Conservation (phyloP, 1,140 invertebrate genomes). For the Meloidogyne chitwoodi region DNA sequence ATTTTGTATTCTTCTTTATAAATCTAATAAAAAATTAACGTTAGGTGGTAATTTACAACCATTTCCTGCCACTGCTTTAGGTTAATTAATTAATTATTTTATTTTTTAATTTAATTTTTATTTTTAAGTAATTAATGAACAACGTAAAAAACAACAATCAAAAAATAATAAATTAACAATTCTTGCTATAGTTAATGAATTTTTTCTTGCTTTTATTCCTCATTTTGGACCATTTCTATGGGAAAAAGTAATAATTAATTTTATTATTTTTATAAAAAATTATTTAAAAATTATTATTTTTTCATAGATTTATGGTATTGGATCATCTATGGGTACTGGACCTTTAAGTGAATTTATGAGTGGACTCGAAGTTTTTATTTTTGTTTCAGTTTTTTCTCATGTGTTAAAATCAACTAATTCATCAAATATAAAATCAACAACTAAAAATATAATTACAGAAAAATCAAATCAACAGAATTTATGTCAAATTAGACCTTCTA, state of each 20-base stretch:
- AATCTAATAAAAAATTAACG: background rate
- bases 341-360: constrained; percentile 18
- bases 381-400: constrained; percentile 2
- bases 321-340: constrained; percentile 19
- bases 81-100: background rate
- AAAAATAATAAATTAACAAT: constrained; percentile 13
- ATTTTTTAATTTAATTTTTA: background rate
- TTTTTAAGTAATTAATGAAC: background rate
- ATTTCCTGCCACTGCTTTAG: background rate
- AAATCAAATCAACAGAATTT: background rate
- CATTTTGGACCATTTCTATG: constrained; percentile 19
- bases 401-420: background rate
- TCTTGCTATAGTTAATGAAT: constrained; percentile 11
- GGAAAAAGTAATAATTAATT: constrained; percentile 11
- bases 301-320: constrained; percentile 10
- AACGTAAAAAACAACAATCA: background rate
- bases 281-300: background rate
- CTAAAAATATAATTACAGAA: background rate
- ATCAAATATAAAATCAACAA: background rate
- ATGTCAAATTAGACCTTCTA: background rate
- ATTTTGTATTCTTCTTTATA: constrained; percentile 4
- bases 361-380: constrained; percentile 16
- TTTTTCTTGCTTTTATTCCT: constrained; percentile 16
- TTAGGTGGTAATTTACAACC: background rate
- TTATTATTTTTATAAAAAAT: background rate